A percentile compares a stretch with the other conserved stretches of the same genome.
These are phyloP conservation scores for Drosophila paranaensis DNA, from an alignment of 2,888 invertebrate species.

Conservation along the genomic window DNA sequence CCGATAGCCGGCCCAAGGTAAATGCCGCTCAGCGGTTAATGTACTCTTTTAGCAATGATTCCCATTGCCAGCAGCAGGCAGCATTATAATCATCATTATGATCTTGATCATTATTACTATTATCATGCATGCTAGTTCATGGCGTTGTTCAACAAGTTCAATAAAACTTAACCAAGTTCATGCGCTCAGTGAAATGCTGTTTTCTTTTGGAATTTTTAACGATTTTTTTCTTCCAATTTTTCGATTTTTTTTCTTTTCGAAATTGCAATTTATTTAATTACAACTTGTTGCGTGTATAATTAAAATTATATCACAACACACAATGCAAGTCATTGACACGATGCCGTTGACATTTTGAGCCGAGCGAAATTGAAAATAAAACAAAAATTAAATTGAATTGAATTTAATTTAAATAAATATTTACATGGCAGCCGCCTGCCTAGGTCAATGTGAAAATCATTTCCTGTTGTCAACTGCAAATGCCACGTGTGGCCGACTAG, in stretches of 20 bases:
- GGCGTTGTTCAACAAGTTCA: constrained; percentile 59
- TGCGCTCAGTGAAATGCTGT: constrained; percentile 47
- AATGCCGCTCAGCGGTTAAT: constrained; percentile 58
- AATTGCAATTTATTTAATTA: constrained; percentile 56
- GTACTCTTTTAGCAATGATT: constrained; percentile 62
- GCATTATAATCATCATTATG: constrained; percentile 20
- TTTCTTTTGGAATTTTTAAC: constrained; percentile 12
- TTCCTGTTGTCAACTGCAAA: constrained; percentile 54
- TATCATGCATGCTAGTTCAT: constrained; percentile 38
- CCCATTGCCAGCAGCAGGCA: constrained; percentile 49
- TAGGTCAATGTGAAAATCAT: constrained; percentile 69
- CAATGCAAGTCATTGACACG: constrained; percentile 49
- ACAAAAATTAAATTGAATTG: neutral
- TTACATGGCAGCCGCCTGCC: constrained; percentile 53
- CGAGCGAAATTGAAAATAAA: constrained; percentile 7
- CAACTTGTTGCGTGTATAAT: constrained; percentile 54
- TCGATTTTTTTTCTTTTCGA: constrained; percentile 9
- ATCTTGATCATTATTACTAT: neutral
- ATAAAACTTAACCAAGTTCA: constrained; percentile 69
- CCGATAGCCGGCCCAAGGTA: constrained; percentile 46
- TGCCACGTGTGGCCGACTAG: constrained; percentile 55
- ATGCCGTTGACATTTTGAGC: constrained; percentile 55
- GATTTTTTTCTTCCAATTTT: neutral
- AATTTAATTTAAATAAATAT: constrained; percentile 44
- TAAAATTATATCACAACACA: constrained; percentile 58